Evolutionary conservation across 2,888 invertebrate genomes (phyloP), one percentile per base, ranked within the genome.

Genomic region (Leptinotarsa peninsularis): DNA sequence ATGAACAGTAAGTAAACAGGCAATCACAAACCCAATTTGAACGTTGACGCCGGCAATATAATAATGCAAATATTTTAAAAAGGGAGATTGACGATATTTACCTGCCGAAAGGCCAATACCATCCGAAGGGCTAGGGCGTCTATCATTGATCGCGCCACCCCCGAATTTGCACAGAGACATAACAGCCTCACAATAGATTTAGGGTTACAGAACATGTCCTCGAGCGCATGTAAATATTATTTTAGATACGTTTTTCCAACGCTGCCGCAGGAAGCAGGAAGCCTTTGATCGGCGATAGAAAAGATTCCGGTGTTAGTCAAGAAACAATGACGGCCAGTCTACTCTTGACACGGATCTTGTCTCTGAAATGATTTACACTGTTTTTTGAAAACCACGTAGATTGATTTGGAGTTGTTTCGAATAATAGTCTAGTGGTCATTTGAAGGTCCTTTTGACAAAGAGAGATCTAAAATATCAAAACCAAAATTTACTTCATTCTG

Each of bases 11-110:
- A 1, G 27, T 27, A 60, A 60, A 60, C 60, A 60, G 60, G 10
- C 27, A 60, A 60, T 60, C 27, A 23, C 60, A 27, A 60, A 60
- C 23, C 10, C 27, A 60, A 23, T 60, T 60, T 23, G 60, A 27
- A 23, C 60, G 60, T 60, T 60, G 60, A 58, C 60, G 60, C 23
- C 27, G 60, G 58, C 60, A 60, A 13, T 27, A 14, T 60, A 60
- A 60, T 23, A 60, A 60, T 23, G 60, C 60, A 60, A 60, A 60
- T 60, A 60, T 60, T 27, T 60, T 27, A 60, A 60, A 60, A 60
- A 60, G 60, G 23, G 60, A 60, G 60, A 27, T 1, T 27, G 60
- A 60, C 14, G 60, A 15, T 23, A 60, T 21, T 21, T 23, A 21
- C 60, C 21, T 60, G 60, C 1, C 60, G 60, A 23, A 27, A 27